These are phyloP conservation scores for Zelleria hepariella DNA, from an alignment of 2,888 invertebrate genomes.

Conservation along the genomic window DNA sequence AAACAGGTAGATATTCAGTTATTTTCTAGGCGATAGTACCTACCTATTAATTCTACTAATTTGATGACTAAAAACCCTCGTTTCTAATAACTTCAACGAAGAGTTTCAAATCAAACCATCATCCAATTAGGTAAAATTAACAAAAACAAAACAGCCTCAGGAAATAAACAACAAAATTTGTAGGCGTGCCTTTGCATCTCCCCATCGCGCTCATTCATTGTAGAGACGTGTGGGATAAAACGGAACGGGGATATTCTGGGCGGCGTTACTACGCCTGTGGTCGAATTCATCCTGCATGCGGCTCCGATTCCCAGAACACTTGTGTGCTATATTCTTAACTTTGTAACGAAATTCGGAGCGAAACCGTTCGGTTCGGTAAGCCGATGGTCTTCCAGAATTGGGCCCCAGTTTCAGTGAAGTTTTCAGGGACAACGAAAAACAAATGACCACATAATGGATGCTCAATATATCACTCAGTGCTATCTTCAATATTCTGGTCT, in stretches of 20 bases:
- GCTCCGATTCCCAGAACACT: conserved; percentile 18
- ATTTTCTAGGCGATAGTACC: too few species aligned
- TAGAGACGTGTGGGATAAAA: neutral
- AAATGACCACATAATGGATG: conserved; percentile 38
- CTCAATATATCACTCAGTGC: conserved; percentile 23
- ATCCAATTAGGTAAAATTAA: neutral
- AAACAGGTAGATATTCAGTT: too few species aligned
- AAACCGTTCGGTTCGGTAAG: neutral
- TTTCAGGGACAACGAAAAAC: conserved; percentile 32
- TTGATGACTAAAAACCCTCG: too few species aligned
- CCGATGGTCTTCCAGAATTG: neutral
- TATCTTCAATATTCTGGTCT: neutral
- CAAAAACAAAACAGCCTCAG: neutral
- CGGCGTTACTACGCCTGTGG: neutral
- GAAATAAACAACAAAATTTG: neutral
- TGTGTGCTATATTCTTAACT: conserved; percentile 10
- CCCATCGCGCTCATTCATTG: neutral
- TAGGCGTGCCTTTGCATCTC: neutral
- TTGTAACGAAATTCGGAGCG: neutral
- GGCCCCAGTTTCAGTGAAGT: neutral
- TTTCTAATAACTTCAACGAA: too few species aligned
- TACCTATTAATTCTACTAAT: too few species aligned
- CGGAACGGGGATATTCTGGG: neutral
- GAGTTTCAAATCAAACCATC: neutral
- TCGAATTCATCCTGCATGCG: neutral